Conservation (phyloP, 2,888 invertebrate genomes). For the Nemotelus pantherinus region DNA sequence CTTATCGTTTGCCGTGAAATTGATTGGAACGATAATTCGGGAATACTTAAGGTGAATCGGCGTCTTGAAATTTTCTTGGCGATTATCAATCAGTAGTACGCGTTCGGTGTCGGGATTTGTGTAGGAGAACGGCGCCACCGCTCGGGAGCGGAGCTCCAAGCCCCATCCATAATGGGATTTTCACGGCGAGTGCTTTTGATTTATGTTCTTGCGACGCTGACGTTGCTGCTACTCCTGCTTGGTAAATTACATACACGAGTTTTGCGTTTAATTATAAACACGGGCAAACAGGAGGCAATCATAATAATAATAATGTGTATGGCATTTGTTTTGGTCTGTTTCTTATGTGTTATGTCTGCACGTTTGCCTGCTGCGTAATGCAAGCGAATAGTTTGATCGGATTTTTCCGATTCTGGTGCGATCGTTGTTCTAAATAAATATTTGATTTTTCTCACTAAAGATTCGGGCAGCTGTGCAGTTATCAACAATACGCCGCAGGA, state of each 20-base stretch:
- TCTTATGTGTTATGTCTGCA: neutral
- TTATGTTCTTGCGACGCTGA: constrained; percentile 23
- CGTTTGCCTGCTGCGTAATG: neutral
- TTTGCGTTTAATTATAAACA: constrained; percentile 34
- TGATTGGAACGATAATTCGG: neutral
- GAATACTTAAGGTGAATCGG: neutral
- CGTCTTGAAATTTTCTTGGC: constrained; percentile 3
- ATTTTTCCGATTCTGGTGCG: neutral
- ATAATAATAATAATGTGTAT: too few relatives aligned
- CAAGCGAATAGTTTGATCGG: neutral
- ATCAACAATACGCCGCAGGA: constrained; percentile 53
- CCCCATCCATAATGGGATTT: neutral
- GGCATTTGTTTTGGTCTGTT: too few relatives aligned
- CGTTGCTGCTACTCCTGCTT: constrained; percentile 21
- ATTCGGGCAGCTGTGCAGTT: constrained; percentile 33
- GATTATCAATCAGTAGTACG: neutral
- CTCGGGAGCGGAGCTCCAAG: neutral
- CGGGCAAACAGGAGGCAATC: constrained; percentile 12
- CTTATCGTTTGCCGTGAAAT: neutral
- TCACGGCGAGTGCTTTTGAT: constrained; percentile 17
- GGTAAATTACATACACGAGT: constrained; percentile 15
- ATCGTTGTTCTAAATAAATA: neutral
- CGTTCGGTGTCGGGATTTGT: neutral
- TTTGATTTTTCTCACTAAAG: constrained; percentile 8
- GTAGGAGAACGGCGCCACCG: neutral